Percentiles rank a stretch among this genome's conserved stretches.
These are phyloP conservation scores for Epistrophella euchroma DNA, from an alignment of 2,888 invertebrate genomes.

Conservation along the genomic window DNA sequence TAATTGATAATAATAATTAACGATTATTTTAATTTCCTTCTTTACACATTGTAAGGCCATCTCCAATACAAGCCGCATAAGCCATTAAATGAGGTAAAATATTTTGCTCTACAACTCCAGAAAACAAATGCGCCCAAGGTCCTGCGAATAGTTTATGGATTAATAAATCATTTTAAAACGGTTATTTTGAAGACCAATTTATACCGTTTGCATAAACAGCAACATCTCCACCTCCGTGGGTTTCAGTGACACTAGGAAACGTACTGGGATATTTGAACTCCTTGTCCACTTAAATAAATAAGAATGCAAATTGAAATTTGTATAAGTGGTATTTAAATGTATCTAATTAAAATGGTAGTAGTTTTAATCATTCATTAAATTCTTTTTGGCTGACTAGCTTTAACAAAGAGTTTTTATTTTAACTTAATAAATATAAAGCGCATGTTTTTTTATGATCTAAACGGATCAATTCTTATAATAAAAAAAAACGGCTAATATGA, in stretches of 20 bases:
- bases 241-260: slow-evolving; percentile 87
- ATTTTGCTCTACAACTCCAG: slow-evolving; percentile 86
- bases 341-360: no score
- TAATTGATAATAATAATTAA: neutral
- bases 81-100: slow-evolving; percentile 85
- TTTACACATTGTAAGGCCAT: slow-evolving; percentile 65
- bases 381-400: no score
- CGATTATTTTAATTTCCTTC: neutral
- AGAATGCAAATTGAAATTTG: neutral
- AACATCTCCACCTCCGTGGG: slow-evolving; percentile 92
- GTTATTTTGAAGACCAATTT: neutral
- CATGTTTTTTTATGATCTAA: no score
- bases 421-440: no score
- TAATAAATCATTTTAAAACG: neutral
- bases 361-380: no score
- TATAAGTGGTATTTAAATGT: no score
- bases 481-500: no score
- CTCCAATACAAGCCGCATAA: slow-evolving; percentile 81
- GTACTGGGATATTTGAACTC: slow-evolving; percentile 86
- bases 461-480: no score
- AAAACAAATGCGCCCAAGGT: slow-evolving; percentile 87
- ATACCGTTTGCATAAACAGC: slow-evolving; percentile 87
- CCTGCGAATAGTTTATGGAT: slow-evolving; percentile 77
- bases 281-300: slow-evolving; percentile 78
- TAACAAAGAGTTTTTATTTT: no score